A percentile compares a stretch with the other conserved stretches of the same genome.
phyloP scores from a whole-genome alignment of 92 coral and sea anemone genomes.

The Montipora capitata region DNA sequence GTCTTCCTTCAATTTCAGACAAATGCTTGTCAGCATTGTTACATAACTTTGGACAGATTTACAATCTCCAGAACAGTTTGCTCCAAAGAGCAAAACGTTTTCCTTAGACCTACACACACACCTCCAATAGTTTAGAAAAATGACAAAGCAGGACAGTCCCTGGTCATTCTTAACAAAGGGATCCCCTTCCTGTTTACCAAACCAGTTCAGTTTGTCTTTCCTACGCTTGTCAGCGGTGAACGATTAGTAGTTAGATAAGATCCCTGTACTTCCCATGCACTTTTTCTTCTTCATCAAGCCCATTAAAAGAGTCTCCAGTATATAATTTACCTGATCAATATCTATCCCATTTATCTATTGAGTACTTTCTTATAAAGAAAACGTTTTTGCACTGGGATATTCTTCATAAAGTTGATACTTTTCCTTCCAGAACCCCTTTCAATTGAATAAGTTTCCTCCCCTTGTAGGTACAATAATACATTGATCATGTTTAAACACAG shows the following conservation, averaged over 20 bases:
- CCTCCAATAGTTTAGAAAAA: conserved; percentile 54
- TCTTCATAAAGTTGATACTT: not conserved
- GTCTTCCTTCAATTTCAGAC: conserved; percentile 28
- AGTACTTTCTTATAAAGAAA: not conserved
- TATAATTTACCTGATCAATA: conserved; percentile 45
- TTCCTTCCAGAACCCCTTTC: conserved; percentile 46
- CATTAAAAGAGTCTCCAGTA: conserved; percentile 67
- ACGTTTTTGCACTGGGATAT: not conserved
- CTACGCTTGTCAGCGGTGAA: not conserved
- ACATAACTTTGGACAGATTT: conserved; percentile 68
- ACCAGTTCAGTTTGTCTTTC: conserved; percentile 9
- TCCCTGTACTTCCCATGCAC: conserved; percentile 34
- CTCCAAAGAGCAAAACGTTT: conserved; percentile 35
- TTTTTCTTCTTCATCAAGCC: conserved; percentile 51
- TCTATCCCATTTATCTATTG: not conserved
- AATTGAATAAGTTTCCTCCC: too few species aligned
- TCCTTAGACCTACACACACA: conserved; percentile 60
- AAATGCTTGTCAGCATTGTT: conserved; percentile 58
- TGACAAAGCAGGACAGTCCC: conserved; percentile 65
- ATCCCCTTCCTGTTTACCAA: conserved; percentile 9
- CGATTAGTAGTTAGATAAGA: too few species aligned
- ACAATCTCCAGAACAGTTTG: conserved; percentile 71
- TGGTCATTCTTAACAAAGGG: conserved; percentile 74
- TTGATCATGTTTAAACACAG: too few species aligned
- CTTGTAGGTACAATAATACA: too few species aligned